These are phyloP conservation scores for Panurus biarmicus DNA, from an alignment of 2,113 vertebrate species.

Conservation along the genomic window DNA sequence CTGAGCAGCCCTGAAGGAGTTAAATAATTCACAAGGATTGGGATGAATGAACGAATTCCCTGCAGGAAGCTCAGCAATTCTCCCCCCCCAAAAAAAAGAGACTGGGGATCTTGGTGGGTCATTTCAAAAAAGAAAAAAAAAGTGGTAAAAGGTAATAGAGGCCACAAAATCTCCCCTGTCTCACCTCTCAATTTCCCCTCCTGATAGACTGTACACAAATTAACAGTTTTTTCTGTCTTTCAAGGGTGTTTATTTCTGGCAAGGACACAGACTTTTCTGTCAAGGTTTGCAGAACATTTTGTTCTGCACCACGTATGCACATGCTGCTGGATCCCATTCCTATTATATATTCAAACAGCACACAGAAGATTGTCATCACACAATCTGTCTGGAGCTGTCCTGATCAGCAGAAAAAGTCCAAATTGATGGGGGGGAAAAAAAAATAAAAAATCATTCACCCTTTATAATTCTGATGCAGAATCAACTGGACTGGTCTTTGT, in stretches of 20 bases:
- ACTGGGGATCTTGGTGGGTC: not conserved
- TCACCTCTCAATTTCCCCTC: constrained; percentile 13
- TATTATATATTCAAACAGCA: constrained; percentile 49
- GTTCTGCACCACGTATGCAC: constrained; percentile 32
- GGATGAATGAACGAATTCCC: constrained; percentile 1
- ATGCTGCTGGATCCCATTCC: constrained; percentile 27
- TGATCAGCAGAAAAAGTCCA: not conserved
- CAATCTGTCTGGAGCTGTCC: constrained; percentile 45
- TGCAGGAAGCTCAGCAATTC: not conserved
- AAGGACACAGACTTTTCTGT: constrained; percentile 46
- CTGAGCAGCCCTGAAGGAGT: not conserved
- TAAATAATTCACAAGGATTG: not conserved
- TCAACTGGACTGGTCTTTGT: not conserved
- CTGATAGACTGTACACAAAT: constrained; percentile 32
- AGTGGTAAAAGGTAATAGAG: not conserved
- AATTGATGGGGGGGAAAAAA: not conserved
- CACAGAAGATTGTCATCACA: constrained; percentile 17
- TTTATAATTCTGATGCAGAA: not conserved
- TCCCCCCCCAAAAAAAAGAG: not conserved
- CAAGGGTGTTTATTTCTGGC: constrained; percentile 56
- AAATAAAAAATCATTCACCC: not conserved
- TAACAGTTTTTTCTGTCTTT: constrained; percentile 34
- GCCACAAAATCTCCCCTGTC: not conserved
- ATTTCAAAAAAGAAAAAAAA: not conserved
- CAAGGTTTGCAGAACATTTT: constrained; percentile 60